Evolutionary conservation across 2,797 vertebrate species (phyloP).

Genomic region (Melanotaenia trifasciata): DNA sequence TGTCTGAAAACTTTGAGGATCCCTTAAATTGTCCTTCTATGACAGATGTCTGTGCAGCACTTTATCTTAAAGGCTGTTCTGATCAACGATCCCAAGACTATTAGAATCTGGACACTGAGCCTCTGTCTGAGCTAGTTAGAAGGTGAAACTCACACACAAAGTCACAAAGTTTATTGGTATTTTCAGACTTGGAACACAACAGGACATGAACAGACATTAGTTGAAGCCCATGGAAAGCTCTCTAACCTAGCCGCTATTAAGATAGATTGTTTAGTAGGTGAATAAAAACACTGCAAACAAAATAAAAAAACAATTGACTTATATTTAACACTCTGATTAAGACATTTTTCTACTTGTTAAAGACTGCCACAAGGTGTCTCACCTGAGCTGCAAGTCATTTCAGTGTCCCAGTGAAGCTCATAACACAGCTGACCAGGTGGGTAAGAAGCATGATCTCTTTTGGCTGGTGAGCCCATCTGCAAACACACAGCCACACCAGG

Average conservation of each 20-base stretch:
- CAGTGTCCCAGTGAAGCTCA: slow-evolving; percentile 88
- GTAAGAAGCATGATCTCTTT: slow-evolving; percentile 80
- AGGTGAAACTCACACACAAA: not conserved
- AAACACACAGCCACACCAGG: slow-evolving; percentile 35
- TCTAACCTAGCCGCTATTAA: not conserved
- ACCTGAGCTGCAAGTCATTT: slow-evolving; percentile 83
- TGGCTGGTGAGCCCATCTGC: slow-evolving; percentile 82
- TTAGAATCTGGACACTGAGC: slow-evolving; percentile 6
- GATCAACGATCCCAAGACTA: not conserved
- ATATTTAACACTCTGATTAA: not conserved
- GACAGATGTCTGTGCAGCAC: not conserved
- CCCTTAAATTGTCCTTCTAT: not conserved
- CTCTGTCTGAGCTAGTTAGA: not conserved
- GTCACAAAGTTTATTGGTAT: not conserved
- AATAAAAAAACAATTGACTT: not conserved
- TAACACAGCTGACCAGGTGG: slow-evolving; percentile 82
- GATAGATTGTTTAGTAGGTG: not conserved
- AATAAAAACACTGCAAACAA: not conserved
- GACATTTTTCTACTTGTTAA: slow-evolving; percentile 16
- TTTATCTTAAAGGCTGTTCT: not conserved
- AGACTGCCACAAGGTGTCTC: slow-evolving; percentile 73
- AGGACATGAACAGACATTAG: not conserved
- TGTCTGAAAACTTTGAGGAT: slow-evolving; percentile 5
- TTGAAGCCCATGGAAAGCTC: not conserved
- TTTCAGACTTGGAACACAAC: not conserved